A percentile compares a stretch with the other conserved stretches of the same genome.
phyloP scores from a whole-genome alignment of 1,140 invertebrate genomes.

The Trichoplusia ni region DNA sequence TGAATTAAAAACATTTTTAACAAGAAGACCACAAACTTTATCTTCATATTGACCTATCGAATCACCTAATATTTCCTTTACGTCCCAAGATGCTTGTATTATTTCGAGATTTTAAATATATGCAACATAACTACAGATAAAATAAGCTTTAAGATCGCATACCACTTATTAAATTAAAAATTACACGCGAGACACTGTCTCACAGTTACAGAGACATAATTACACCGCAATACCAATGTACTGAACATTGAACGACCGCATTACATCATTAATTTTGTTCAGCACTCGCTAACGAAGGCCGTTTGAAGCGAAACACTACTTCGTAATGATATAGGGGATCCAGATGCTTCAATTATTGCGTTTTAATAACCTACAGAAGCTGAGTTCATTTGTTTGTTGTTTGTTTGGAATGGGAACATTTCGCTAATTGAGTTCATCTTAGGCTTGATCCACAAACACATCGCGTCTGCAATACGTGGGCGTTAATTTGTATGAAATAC shows the following conservation, averaged over 20 bases:
- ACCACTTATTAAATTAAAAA: too few relatives aligned
- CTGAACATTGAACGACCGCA: conserved; percentile 15
- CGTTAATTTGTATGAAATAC: too few relatives aligned
- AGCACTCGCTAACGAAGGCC: conserved; percentile 42
- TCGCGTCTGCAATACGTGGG: too few relatives aligned
- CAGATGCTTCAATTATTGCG: conserved; percentile 24
- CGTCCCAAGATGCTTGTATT: too few relatives aligned
- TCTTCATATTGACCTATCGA: too few relatives aligned
- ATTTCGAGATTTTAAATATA: too few relatives aligned
- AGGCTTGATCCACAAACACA: too few relatives aligned
- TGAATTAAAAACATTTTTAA: too few relatives aligned
- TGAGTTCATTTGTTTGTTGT: conserved; percentile 14
- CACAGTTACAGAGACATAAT: conserved; percentile 43
- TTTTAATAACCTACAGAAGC: conserved; percentile 18
- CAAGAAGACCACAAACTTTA: too few relatives aligned
- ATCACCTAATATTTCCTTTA: too few relatives aligned
- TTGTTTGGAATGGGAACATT: conserved; percentile 12
- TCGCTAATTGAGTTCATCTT: conserved; percentile 13
- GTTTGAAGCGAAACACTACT: conserved; percentile 26
- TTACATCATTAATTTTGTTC: conserved; percentile 42
- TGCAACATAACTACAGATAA: too few relatives aligned
- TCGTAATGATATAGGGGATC: conserved; percentile 18
- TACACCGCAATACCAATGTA: conserved; percentile 35
- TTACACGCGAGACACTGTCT: conserved; percentile 29
- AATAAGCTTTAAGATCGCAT: too few relatives aligned